These are phyloP conservation scores for Steatocranus sp. DNA, from an alignment of 2,797 vertebrate species.

Conservation along the genomic window DNA sequence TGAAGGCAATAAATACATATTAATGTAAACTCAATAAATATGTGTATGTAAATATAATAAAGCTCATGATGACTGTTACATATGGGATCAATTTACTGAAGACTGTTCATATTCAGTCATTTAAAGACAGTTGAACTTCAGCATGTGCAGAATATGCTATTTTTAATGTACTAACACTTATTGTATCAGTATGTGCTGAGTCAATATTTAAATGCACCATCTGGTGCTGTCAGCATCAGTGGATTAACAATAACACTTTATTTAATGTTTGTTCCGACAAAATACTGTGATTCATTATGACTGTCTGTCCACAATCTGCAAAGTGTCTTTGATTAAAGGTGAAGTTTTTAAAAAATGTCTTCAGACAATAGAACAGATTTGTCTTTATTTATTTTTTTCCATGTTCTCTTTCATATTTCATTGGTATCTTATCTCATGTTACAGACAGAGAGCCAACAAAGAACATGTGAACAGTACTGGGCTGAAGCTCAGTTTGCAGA, in stretches of 20 bases:
- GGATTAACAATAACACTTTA: not conserved
- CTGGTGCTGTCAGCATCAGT: not conserved
- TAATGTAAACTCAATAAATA: not conserved
- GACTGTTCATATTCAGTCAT: not conserved
- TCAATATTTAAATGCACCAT: not conserved
- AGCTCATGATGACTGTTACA: not conserved
- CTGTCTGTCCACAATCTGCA: not conserved
- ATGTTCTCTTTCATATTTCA: not conserved
- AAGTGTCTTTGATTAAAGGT: not conserved
- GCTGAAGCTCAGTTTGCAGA: not conserved
- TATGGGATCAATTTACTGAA: not conserved
- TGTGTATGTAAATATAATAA: not conserved
- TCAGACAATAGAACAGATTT: not conserved
- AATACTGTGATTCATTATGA: not conserved
- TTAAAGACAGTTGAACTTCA: not conserved
- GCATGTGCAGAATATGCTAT: not conserved
- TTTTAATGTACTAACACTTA: not conserved
- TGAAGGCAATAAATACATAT: not conserved
- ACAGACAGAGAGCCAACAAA: not conserved
- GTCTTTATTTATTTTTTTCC: not conserved
- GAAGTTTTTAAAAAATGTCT: not conserved
- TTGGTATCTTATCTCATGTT: not conserved
- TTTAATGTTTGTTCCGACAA: not conserved
- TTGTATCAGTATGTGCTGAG: not conserved
- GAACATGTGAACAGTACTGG: not conserved